phyloP scores from a whole-genome alignment of 2,888 invertebrate species.

The Lasioglossum malachurum region DNA sequence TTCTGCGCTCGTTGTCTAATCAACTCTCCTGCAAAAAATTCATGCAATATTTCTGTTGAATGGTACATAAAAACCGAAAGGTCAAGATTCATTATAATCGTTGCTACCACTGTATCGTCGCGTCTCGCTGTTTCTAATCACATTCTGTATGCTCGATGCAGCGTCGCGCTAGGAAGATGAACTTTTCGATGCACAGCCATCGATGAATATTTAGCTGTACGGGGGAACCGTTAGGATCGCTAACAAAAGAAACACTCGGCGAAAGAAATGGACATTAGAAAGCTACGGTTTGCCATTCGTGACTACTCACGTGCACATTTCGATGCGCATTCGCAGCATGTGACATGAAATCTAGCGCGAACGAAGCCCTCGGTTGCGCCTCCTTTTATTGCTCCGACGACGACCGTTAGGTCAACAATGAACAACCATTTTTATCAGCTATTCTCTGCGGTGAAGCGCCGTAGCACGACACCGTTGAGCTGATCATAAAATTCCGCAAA shows the following conservation, averaged over 20 bases:
- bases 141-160: not conserved
- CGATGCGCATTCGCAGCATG: not conserved
- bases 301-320: not conserved
- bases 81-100: not conserved
- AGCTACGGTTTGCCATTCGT: not conserved
- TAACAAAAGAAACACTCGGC: not conserved
- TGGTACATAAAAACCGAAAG: not conserved
- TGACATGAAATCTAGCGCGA: slow-evolving; percentile 1
- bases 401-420: not conserved
- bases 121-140: not conserved
- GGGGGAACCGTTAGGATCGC: not conserved
- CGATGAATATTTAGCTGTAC: slow-evolving; percentile 1
- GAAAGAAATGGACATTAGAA: slow-evolving; percentile 6
- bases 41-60: not conserved
- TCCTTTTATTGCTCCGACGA: too few relatives aligned
- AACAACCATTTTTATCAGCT: not conserved
- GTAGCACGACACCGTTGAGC: too few relatives aligned
- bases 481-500: not conserved
- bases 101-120: not conserved
- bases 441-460: too few relatives aligned
- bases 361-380: not conserved
- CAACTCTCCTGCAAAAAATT: not conserved
- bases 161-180: not conserved
- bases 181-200: not conserved
- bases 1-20: not conserved